Evolutionary conservation across 2,113 vertebrate species (phyloP), one percentile per base, ranked within the genome.

Genomic region (Apistogramma diplotaenia): DNA sequence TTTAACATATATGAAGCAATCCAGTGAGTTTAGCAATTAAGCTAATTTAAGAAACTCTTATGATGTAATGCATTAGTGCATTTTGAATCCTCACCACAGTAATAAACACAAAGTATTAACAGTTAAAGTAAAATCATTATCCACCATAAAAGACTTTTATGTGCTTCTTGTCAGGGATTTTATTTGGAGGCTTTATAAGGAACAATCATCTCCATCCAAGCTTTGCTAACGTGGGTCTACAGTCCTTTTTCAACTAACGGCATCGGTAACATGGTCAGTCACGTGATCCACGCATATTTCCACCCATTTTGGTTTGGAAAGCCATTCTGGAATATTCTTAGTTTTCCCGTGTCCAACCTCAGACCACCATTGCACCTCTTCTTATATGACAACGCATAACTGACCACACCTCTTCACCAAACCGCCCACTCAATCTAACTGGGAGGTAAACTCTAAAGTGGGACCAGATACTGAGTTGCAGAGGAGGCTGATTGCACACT

Each of bases 241-340:
- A 16, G 46, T 65, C 27, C 70, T 75, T 53, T 75, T 87, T 60
- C 23, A 73, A 58, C 25, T 70, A 91, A 83, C 76, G 54, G 74
- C 18, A 15, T 78, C 21, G 49, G 71, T 54, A 51, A 83, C 86
- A 87, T 51, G 49, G 78, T 73, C 55, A 54, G 57, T 85, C 85
- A 80, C 31, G 62, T 89, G 89, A 88, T 78, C 27, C 67, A 72
- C 73, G 72, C 79, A 89, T 85, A 89, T 91, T 92, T 92, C 89
- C 89, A 85, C 7, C 33, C 80, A 76, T 60, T 90, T 84, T 81
- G 84, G 91, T 86, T 94, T 93, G 91, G 89, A 86, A 78, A 76
- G 40, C 25, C 61, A 4, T 83, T 79, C 74, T 91, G 89, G 89
- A 92, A 92, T 89, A 89, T 88, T 91, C 85, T 72, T 71, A 79